Base-by-base conservation (phyloP, 1,140 invertebrate species). In the Protaetia brevitarsis region DNA sequence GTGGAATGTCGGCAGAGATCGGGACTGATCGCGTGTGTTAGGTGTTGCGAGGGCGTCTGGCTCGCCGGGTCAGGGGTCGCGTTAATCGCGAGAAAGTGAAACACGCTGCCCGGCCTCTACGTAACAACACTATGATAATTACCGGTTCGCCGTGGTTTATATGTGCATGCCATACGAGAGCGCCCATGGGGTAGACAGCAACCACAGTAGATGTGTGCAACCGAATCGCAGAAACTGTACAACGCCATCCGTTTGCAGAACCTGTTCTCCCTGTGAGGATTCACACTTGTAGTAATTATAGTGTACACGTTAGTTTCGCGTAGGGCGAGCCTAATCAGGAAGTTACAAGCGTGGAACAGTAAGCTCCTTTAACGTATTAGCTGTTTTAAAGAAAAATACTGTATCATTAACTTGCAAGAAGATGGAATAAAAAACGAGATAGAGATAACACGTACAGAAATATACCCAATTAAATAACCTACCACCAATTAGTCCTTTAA, bases 61-160 rank as follows among this genome's bases (percentile, higher is more conserved):
- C 41, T 51, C 16, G 41, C 41, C 6, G 41, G 41, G 41, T 51
- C 41, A 51, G 41, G 26, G 41, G 41, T 51, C 41, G 16, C 41
- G 41, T 23, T 51, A 51, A 51, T 51, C 41, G 41, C 41, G 41
- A 51, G 41, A 51, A 51, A 51, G 41, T 51, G 41, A 51, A 51
- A 51, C 41, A 51, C 41, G 41, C 26, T 51, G 41, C 19, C 26
- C 41, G 41, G 41, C 41, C 41, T 51, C 41, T 51, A 51, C 19
- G 41, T 51, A 51, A 51, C 41, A 51, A 51, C 41, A 51, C 41
- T 51, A 51, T 51, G 41, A 51, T 51, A 51, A 51, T 51, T 51
- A 51, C 41, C 19, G 41, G 41, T 51, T 51, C 26, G 41, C 19
- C 26, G 11, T 16, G 8, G 2, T 19, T 23, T 51, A 51, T 51